Percentiles rank a stretch among this genome's conserved stretches.
Evolutionary conservation across 2,113 vertebrate genomes (phyloP).

Genomic region (Castor canadensis): DNA sequence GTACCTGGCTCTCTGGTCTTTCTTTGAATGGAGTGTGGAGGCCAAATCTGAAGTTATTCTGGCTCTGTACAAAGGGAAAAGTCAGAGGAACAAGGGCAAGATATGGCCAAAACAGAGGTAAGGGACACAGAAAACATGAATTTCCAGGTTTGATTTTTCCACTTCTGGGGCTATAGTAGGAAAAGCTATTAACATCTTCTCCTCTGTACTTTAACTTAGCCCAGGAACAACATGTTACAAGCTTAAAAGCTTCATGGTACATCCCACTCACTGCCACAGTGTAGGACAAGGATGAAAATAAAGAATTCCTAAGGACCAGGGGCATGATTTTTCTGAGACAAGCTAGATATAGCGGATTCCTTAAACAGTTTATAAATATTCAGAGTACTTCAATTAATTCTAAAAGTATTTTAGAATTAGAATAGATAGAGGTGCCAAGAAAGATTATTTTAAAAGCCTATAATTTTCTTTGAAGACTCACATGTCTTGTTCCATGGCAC

Average conservation of each 20-base stretch:
- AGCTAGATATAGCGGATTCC: conserved; percentile 21
- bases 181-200: neutral
- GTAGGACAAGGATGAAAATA: neutral
- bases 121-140: neutral
- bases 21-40: neutral
- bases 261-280: neutral
- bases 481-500: neutral
- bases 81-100: neutral
- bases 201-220: neutral
- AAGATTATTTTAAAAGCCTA: conserved; percentile 25
- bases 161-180: neutral
- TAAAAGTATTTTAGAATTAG: conserved; percentile 46
- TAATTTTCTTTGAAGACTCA: conserved; percentile 52
- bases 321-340: neutral
- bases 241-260: neutral
- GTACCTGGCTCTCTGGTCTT: too few species aligned
- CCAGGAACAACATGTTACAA: neutral
- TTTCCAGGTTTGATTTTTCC: neutral
- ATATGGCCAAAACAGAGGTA: conserved; percentile 2
- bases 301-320: conserved; percentile 4
- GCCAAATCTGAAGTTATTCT: conserved; percentile 6
- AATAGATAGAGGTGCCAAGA: conserved; percentile 1
- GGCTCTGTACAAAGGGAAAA: neutral
- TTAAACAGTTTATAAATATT: conserved; percentile 52
- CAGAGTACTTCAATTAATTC: conserved; percentile 51